These are phyloP conservation scores for Cataglyphis rosenhaueri DNA, from an alignment of 2,888 invertebrate species.

Conservation along the genomic window DNA sequence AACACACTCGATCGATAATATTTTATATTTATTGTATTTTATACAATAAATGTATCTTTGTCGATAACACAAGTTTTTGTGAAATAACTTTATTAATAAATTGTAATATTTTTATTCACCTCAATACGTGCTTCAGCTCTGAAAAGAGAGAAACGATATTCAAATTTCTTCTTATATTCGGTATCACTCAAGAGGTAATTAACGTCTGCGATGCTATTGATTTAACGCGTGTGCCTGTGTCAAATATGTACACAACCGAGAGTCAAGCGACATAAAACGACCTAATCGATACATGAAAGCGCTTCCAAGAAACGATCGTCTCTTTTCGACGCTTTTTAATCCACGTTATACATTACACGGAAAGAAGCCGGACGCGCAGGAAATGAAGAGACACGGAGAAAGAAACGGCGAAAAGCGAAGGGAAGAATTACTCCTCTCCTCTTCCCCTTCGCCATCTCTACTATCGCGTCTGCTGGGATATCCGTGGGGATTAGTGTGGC, in stretches of 20 bases:
- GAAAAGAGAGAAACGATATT: background rate
- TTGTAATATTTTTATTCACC: background rate
- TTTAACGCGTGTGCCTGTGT: background rate
- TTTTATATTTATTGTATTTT: too few relatives aligned
- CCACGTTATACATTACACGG: slow-evolving; percentile 30
- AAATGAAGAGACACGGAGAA: slow-evolving; percentile 16
- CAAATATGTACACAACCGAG: background rate
- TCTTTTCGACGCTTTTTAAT: slow-evolving; percentile 51
- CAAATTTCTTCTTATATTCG: background rate
- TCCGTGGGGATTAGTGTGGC: slow-evolving; percentile 72
- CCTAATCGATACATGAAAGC: slow-evolving; percentile 3
- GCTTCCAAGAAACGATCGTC: slow-evolving; percentile 6
- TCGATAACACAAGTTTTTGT: background rate
- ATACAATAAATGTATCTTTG: too few relatives aligned
- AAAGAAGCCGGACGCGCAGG: slow-evolving; percentile 23
- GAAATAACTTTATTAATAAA: background rate
- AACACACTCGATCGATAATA: background rate
- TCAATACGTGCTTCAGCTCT: background rate
- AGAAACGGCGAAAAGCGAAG: slow-evolving; percentile 43
- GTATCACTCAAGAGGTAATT: background rate
- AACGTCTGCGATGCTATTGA: background rate
- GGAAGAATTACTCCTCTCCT: slow-evolving; percentile 58
- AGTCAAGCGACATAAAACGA: background rate
- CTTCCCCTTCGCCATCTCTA: background rate
- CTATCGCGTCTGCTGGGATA: slow-evolving; percentile 67